Percentiles rank a stretch among this genome's conserved stretches.
phyloP scores from a whole-genome alignment of 2,113 vertebrate species.

The Dromiciops gliroides region DNA sequence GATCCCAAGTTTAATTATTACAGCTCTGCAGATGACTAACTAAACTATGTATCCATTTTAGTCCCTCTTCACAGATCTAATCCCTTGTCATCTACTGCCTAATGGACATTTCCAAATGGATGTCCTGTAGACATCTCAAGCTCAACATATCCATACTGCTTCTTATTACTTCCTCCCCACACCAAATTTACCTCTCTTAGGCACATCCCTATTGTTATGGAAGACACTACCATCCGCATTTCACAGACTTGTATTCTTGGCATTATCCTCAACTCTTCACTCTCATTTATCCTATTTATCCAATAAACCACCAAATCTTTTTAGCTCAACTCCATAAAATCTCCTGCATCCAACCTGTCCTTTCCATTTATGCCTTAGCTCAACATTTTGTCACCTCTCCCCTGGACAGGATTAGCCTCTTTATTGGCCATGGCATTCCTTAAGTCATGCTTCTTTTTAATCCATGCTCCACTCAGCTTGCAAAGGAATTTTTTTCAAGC shows the following conservation, averaged over 20 bases:
- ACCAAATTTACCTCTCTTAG: background rate
- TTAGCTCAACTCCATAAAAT: background rate
- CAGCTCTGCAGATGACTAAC: background rate
- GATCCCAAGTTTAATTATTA: background rate
- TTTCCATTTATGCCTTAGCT: background rate
- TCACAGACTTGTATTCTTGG: background rate
- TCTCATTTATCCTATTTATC: background rate
- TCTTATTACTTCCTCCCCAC: background rate
- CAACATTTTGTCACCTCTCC: background rate
- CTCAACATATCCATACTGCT: background rate
- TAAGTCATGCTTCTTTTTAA: background rate
- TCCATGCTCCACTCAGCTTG: background rate
- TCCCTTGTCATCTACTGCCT: background rate
- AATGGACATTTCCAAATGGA: background rate
- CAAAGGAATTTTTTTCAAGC: background rate
- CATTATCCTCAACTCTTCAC: background rate
- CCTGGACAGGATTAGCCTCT: background rate
- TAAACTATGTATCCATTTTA: background rate
- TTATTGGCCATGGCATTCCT: background rate
- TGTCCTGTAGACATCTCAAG: background rate
- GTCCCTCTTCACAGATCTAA: background rate
- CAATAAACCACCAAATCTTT: background rate
- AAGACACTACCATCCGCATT: background rate
- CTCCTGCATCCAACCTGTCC: background rate
- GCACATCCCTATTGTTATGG: background rate